Evolutionary conservation across 2,888 invertebrate species (phyloP), one percentile per base, ranked within the genome.

Genomic region (Megalurothrips usitatus): DNA sequence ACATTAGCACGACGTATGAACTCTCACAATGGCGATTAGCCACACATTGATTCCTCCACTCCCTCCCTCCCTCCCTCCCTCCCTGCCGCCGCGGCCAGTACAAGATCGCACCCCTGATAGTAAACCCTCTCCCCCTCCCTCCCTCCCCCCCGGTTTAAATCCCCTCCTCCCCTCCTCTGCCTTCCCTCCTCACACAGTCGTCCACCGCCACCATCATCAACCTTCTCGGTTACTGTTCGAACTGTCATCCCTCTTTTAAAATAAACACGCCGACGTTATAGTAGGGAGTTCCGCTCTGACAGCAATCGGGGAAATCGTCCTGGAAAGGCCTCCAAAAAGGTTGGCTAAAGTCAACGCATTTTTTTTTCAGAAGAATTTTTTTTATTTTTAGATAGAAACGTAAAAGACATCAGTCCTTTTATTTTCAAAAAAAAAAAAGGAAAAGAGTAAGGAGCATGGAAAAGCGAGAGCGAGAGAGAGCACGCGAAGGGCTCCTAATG

Each of bases 11-110:
- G 23, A 75, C 68, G 68, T 26, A 26, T 75, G 68, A 75, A 26
- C 68, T 75, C 68, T n/a, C 26, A 75, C 68, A 75, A 75, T 75
- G 68, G 26, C 68, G 68, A 75, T 75, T 75, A 75, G 68, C 68
- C 68, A 75, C 68, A 26, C 68, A 75, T 75, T 75, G 68, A 75
- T 75, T 26, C n/a, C 12, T 19, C 11, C 23, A 4, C 23, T 9
- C 23, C 23, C 68, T 11, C n/a, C 63, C 14, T 11, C 23, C 68
- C 23, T 23, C 0, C 23, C 68, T 23, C 68, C 0, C 23, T 23
- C 68, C 26, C 9, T 17, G 14, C 58, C 17, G 19, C 14, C 58
- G 58, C 58, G 58, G 58, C 11, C 58, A 19, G 58, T 17, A 75
- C 68, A 75, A 75, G 68, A 75, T 75, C 68, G 68, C 68, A 26